Evolutionary conservation across 2,888 invertebrate genomes (phyloP).

Genomic region (Orthosia incerta): DNA sequence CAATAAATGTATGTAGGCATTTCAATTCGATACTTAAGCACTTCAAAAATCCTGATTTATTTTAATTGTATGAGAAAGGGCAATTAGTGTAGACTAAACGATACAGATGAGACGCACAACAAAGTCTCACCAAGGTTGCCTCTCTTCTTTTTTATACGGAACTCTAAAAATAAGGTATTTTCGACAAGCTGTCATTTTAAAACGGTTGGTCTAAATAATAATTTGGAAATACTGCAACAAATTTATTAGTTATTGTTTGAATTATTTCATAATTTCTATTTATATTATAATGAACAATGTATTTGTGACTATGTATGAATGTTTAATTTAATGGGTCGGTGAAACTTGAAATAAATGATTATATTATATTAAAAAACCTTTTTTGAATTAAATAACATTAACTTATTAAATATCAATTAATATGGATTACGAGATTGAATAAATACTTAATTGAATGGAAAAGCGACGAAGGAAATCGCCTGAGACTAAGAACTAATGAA

Average conservation of each 20-base stretch:
- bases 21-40: not conserved
- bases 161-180: slow-evolving; percentile 1
- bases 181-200: not conserved
- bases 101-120: slow-evolving; percentile 11
- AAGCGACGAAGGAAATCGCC: not conserved
- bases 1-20: not conserved
- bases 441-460: not conserved
- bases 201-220: not conserved
- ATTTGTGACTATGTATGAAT: no score
- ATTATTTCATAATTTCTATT: no score
- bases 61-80: not conserved
- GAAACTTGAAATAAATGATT: no score
- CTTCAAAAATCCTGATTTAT: not conserved
- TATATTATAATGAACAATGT: no score
- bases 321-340: no score
- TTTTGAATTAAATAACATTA: no score
- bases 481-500: not conserved
- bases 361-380: no score
- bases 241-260: no score
- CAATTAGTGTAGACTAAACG: slow-evolving; percentile 2
- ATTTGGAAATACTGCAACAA: no score
- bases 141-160: not conserved
- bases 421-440: no score
- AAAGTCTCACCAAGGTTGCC: not conserved
- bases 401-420: no score